Evolutionary conservation across 2,888 invertebrate genomes (phyloP).

Genomic region (Nemoura dubitans): DNA sequence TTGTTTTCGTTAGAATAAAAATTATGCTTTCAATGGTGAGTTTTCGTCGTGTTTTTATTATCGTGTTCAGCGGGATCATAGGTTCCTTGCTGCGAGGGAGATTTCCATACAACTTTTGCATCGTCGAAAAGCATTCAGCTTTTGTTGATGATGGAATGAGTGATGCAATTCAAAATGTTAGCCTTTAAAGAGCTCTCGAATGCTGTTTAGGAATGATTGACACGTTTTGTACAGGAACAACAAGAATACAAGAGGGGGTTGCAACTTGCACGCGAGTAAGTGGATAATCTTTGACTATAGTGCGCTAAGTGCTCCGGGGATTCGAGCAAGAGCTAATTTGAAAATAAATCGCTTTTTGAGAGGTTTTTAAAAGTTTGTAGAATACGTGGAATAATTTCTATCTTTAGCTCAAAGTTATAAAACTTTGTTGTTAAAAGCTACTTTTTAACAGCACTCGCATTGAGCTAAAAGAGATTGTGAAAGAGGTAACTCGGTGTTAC

Average conservation of each 20-base stretch:
- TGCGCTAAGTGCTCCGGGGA: constrained; percentile 33
- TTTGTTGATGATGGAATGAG: background rate
- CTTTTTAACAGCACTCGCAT: constrained; percentile 3
- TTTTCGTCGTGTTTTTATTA: background rate
- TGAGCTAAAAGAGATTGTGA: background rate
- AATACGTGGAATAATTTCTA: constrained; percentile 39
- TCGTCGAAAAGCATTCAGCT: background rate
- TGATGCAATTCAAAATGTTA: background rate
- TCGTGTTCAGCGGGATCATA: background rate
- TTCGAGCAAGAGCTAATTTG: constrained; percentile 33
- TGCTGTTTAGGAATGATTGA: constrained; percentile 19
- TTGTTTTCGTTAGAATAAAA: background rate
- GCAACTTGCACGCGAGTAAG: background rate
- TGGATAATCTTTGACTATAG: constrained; percentile 37
- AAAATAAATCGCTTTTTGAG: constrained; percentile 23
- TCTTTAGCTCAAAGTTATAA: constrained; percentile 15
- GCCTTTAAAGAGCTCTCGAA: background rate
- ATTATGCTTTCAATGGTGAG: background rate
- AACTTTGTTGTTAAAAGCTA: constrained; percentile 32
- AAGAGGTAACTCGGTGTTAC: background rate
- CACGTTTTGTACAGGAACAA: background rate
- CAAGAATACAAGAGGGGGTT: background rate
- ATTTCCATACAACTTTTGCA: background rate
- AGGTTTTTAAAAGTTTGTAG: constrained; percentile 31
- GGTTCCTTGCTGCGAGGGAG: background rate